A percentile compares a stretch with the other conserved stretches of the same genome.
Evolutionary conservation across 2,113 vertebrate species (phyloP).

Genomic region (Thamnaconus septentrionalis): DNA sequence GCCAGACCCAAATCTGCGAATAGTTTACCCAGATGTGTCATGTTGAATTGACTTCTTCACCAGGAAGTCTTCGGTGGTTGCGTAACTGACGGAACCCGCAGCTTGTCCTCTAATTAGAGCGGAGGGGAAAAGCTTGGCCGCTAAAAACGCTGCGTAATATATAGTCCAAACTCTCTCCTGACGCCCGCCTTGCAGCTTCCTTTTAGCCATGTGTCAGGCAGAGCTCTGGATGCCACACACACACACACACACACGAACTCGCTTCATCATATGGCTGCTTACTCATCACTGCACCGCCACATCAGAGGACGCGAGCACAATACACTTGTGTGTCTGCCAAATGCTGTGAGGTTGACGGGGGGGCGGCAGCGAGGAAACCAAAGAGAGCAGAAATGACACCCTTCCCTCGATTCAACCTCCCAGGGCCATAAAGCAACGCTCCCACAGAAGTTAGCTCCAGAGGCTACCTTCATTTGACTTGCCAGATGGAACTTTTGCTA

Average conservation of each 20-base stretch:
- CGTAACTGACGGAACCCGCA: constrained; percentile 52
- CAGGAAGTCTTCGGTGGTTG: constrained; percentile 54
- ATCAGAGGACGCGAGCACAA: constrained; percentile 64
- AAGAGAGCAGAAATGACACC: constrained; percentile 33
- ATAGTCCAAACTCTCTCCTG: constrained; percentile 44
- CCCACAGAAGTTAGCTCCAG: constrained; percentile 35
- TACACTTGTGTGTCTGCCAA: constrained; percentile 64
- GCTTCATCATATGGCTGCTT: constrained; percentile 57
- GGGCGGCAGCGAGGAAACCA: constrained; percentile 64
- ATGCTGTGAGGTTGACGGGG: constrained; percentile 26
- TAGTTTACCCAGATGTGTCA: constrained; percentile 40
- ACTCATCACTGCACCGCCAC: constrained; percentile 63
- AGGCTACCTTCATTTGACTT: no score
- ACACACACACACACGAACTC: constrained; percentile 34
- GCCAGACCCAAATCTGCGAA: constrained; percentile 19
- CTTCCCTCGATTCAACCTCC: constrained; percentile 11
- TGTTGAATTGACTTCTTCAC: constrained; percentile 34
- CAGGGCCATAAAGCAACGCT: constrained; percentile 53
- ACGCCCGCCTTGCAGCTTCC: constrained; percentile 37
- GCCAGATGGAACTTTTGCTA: no score
- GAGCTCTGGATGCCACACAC: constrained; percentile 49
- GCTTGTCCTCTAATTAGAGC: constrained; percentile 58
- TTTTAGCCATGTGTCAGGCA: constrained; percentile 57
- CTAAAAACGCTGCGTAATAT: constrained; percentile 53
- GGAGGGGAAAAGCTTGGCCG: constrained; percentile 37